A percentile compares a stretch with the other conserved stretches of the same genome.
These are phyloP conservation scores for Enteromius mattozi DNA, from an alignment of 2,797 vertebrate genomes.

Conservation along the genomic window DNA sequence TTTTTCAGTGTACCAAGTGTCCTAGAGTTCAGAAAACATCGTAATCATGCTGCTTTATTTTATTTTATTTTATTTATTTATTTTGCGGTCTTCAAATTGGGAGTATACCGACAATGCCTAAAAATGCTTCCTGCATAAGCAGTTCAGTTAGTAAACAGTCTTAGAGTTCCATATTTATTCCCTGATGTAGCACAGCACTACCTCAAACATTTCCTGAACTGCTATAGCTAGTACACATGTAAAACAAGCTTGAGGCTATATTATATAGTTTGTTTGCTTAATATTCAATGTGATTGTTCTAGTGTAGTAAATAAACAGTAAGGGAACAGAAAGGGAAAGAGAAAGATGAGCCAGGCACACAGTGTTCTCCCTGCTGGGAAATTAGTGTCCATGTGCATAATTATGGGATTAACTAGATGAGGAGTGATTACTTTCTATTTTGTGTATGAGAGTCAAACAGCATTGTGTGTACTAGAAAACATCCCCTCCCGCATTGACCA, in stretches of 20 bases:
- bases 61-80: too few relatives aligned
- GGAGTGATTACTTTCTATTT: conserved; percentile 61
- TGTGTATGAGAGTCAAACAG: conserved; percentile 54
- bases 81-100: neutral
- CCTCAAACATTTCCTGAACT: neutral
- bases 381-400: conserved; percentile 71
- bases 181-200: neutral
- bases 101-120: neutral
- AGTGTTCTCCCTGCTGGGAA: conserved; percentile 70
- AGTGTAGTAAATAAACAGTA: conserved; percentile 46
- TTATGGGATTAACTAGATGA: conserved; percentile 68
- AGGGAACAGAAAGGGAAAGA: conserved; percentile 45
- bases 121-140: neutral
- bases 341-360: conserved; percentile 55
- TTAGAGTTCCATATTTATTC: neutral
- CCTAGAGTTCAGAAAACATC: neutral
- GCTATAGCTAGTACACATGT: conserved; percentile 17
- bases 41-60: neutral
- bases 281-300: conserved; percentile 59
- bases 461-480: conserved; percentile 45
- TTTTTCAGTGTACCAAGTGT: neutral
- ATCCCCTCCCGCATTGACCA: conserved; percentile 29
- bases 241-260: conserved; percentile 37
- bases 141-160: neutral
- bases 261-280: conserved; percentile 58